phyloP scores from a whole-genome alignment of 1,140 invertebrate species.

The Ruditapes philippinarum region DNA sequence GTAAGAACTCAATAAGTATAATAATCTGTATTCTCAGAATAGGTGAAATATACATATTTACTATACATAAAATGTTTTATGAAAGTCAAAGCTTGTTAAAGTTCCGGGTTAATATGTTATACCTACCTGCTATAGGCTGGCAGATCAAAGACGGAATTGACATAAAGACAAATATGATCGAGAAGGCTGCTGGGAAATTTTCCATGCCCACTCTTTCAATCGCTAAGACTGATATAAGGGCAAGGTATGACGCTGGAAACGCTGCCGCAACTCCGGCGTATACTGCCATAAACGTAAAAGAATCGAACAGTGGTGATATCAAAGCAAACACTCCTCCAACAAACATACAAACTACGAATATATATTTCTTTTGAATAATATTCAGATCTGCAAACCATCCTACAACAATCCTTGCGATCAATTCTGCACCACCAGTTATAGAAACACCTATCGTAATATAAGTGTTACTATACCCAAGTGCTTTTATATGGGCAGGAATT shows the following conservation, averaged over 20 bases:
- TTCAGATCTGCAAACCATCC: conserved; percentile 38
- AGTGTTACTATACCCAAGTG: conserved; percentile 21
- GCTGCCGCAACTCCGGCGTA: not conserved
- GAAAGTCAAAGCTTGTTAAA: too few relatives aligned
- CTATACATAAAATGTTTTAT: too few relatives aligned
- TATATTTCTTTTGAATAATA: not conserved
- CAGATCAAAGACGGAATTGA: not conserved
- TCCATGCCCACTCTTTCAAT: conserved; percentile 31
- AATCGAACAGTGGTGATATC: conserved; percentile 18
- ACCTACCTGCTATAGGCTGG: conserved; percentile 31
- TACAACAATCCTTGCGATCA: conserved; percentile 17
- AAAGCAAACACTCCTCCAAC: conserved; percentile 8
- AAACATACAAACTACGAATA: conserved; percentile 21
- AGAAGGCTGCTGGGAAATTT: conserved; percentile 13
- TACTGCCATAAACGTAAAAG: conserved; percentile 11
- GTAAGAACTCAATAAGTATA: too few relatives aligned
- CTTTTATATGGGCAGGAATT: conserved; percentile 22
- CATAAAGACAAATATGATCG: not conserved
- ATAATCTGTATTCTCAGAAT: too few relatives aligned
- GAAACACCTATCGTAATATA: not conserved
- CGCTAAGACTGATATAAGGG: not conserved
- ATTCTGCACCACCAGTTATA: conserved; percentile 11
- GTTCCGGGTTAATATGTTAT: too few relatives aligned
- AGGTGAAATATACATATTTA: too few relatives aligned
- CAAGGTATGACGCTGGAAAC: conserved; percentile 25